A percentile compares a stretch with the other conserved stretches of the same genome.
phyloP scores from a whole-genome alignment of 2,113 vertebrate species.

The Sebastes schlegelii region DNA sequence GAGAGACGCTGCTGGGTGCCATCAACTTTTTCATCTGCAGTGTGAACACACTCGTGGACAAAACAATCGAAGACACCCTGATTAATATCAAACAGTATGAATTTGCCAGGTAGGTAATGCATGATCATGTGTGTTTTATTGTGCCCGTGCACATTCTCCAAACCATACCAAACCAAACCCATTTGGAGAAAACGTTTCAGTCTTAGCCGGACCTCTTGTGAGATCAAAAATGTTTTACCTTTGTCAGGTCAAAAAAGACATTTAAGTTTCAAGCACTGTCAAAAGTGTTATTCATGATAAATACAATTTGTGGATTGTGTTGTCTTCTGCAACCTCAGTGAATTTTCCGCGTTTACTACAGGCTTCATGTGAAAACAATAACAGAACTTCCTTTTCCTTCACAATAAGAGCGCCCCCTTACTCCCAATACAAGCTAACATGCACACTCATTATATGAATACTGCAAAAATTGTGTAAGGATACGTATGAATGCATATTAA shows the following conservation, averaged over 20 bases:
- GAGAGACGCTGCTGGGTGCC: conserved; percentile 95
- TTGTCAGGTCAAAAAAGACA: too few relatives aligned
- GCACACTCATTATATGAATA: background rate
- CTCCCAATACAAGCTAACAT: background rate
- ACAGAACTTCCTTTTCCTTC: background rate
- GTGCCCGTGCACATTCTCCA: background rate
- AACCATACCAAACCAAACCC: background rate
- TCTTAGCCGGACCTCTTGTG: background rate
- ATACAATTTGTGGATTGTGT: background rate
- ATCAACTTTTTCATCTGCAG: conserved; percentile 97
- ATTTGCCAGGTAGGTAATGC: conserved; percentile 93
- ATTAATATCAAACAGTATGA: conserved; percentile 98
- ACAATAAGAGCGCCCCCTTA: background rate
- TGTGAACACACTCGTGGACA: conserved; percentile 96
- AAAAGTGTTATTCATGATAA: background rate
- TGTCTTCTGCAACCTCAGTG: background rate
- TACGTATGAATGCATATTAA: background rate
- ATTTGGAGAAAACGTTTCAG: background rate
- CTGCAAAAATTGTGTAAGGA: background rate
- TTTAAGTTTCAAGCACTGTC: background rate
- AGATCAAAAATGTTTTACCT: background rate
- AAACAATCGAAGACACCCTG: conserved; percentile 98
- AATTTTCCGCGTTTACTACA: background rate
- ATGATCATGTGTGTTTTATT: background rate
- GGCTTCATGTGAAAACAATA: background rate